Percentiles rank a stretch among this genome's conserved stretches.
Evolutionary conservation across 2,888 invertebrate species (phyloP).

Genomic region (Busseola fusca): DNA sequence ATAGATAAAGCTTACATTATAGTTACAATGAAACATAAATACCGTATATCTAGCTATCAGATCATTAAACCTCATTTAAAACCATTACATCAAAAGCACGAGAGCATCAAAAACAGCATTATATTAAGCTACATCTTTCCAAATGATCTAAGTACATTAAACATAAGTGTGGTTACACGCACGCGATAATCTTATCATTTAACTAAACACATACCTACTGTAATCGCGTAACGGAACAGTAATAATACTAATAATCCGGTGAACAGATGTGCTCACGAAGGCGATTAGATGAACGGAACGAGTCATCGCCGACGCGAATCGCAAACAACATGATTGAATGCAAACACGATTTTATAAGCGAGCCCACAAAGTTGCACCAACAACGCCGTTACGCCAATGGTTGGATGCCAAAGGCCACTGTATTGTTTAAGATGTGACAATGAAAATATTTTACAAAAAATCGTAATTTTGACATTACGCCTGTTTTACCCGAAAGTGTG

Average conservation of each 20-base stretch:
- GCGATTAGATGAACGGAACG: constrained; percentile 56
- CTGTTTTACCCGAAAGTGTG: too few species aligned
- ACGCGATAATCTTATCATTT: constrained; percentile 46
- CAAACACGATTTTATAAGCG: constrained; percentile 52
- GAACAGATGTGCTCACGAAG: constrained; percentile 52
- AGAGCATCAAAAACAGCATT: constrained; percentile 18
- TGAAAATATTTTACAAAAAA: too few species aligned
- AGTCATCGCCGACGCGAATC: constrained; percentile 59
- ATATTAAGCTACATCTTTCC: background rate
- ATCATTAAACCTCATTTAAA: background rate
- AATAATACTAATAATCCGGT: constrained; percentile 51
- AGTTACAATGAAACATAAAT: background rate
- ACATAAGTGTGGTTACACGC: constrained; percentile 13
- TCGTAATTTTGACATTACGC: background rate
- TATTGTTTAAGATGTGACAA: background rate
- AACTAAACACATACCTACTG: constrained; percentile 47
- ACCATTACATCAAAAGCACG: constrained; percentile 1
- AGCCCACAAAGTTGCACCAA: constrained; percentile 35
- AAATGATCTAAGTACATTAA: constrained; percentile 9
- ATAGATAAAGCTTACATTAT: background rate
- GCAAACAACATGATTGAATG: constrained; percentile 62
- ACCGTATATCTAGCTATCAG: background rate
- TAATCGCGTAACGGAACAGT: constrained; percentile 48
- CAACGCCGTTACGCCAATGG: constrained; percentile 26
- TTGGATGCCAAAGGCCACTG: constrained; percentile 2